Percentiles rank a stretch among this genome's conserved stretches.
Evolutionary conservation across 2,888 invertebrate species (phyloP).

Genomic region (Venustoraphidia nigricollis): DNA sequence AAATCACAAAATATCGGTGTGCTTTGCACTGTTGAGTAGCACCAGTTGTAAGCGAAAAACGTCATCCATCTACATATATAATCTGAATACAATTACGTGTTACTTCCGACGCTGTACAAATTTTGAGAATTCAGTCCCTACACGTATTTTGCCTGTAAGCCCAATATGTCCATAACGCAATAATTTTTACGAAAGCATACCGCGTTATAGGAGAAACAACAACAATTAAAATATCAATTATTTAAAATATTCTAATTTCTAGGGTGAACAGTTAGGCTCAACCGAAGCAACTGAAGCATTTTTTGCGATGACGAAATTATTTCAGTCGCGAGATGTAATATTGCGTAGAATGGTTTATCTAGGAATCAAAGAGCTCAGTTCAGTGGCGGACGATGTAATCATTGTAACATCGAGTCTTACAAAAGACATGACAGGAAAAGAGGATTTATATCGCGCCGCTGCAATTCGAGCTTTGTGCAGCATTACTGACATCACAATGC

Average conservation of each 20-base stretch:
- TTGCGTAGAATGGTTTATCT: constrained; percentile 90
- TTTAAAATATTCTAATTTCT: constrained; percentile 7
- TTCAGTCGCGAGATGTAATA: constrained; percentile 93
- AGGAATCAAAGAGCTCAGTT: constrained; percentile 88
- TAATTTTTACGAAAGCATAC: no score
- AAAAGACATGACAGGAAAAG: constrained; percentile 96
- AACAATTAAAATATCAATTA: no score
- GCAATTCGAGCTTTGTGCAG: constrained; percentile 95
- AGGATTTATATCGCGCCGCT: constrained; percentile 84
- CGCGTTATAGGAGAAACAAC: no score
- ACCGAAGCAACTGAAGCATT: constrained; percentile 98
- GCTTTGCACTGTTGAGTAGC: no score
- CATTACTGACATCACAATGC: constrained; percentile 88
- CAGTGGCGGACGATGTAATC: constrained; percentile 94
- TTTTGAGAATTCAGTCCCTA: no score
- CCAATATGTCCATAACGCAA: no score
- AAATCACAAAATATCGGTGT: no score
- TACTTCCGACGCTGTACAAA: no score
- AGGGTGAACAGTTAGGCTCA: constrained; percentile 79
- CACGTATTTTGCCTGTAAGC: no score
- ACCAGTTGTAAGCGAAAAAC: no score
- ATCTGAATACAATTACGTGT: no score
- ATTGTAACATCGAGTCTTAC: constrained; percentile 96
- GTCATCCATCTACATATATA: no score
- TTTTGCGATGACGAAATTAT: constrained; percentile 98